Base-by-base conservation (phyloP, 2,797 vertebrate genomes). In the Hoplostethus atlanticus region DNA sequence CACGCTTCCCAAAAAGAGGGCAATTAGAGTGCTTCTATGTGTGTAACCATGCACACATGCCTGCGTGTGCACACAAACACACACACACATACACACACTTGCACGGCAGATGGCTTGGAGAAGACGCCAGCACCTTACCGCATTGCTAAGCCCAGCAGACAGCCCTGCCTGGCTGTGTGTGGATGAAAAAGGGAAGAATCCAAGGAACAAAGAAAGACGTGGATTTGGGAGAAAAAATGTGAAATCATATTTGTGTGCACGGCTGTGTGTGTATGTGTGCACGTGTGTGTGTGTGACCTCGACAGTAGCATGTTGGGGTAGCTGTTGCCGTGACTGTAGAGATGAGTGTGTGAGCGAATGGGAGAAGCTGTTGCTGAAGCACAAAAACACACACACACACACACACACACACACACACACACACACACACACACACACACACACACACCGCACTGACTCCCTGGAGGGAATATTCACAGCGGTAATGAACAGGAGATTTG, bases 41-140 rank as follows among this genome's bases (percentile, higher is more conserved):
- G 84, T 84, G 84, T 88, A 90, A 84, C 85, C 84, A 80, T 70
- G 80, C 64, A 72, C 77, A 79, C 68, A 56, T 42, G 66, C 44
- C 17, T 13, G 16, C 54, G 16, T 38, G 47, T 12, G 63, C 7
- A 5, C 9, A 15, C 17, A 28, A 60, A 71, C 38, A 34, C 65
- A 52, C 16, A 38, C 54, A 71, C 15, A 70, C 31, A 34, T n/a
- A 44, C 50, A 63, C 38, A 82, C 72, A 76, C 66, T 74, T 13
- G 50, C 67, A 58, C 5, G 68, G 86, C 94, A 94, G 93, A 94
- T 94, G 94, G 94, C 89, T 90, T 58, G 74, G 82, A 81, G 79
- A 83, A 72, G 87, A 90, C 68, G 90, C 86, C 91, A 91, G 58
- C 46, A 48, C 80, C 77, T 82, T 76, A 56, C 77, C 57, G 77